These are phyloP conservation scores for Papilio elwesi DNA, from an alignment of 2,888 invertebrate species.

Conservation along the genomic window DNA sequence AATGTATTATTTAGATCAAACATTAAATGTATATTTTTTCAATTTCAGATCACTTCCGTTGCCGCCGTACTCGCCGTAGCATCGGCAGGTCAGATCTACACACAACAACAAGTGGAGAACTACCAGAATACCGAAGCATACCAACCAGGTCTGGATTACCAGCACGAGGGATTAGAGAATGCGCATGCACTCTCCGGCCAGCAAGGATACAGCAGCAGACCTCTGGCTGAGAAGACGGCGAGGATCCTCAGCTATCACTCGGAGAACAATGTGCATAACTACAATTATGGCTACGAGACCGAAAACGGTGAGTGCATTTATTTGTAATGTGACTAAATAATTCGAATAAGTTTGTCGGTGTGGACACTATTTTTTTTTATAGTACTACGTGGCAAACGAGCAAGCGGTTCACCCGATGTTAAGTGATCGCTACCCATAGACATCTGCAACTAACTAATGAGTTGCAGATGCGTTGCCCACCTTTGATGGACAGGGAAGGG, in stretches of 20 bases:
- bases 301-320: constrained; percentile 80
- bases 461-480: too few relatives aligned
- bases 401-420: too few relatives aligned
- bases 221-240: constrained; percentile 58
- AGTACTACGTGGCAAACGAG: too few relatives aligned
- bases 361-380: too few relatives aligned
- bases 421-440: too few relatives aligned
- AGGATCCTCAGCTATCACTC: constrained; percentile 62
- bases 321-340: not conserved
- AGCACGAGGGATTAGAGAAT: constrained; percentile 58
- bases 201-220: constrained; percentile 47
- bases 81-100: constrained; percentile 62
- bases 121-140: constrained; percentile 56
- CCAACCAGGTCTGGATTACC: constrained; percentile 62
- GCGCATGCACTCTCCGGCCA: constrained; percentile 48
- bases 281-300: constrained; percentile 84
- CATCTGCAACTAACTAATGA: too few relatives aligned
- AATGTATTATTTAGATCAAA: not conserved
- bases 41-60: constrained; percentile 60
- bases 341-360: too few relatives aligned
- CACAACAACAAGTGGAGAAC: constrained; percentile 46
- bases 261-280: constrained; percentile 65
- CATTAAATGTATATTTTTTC: constrained; percentile 20
- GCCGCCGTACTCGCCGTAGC: constrained; percentile 63
- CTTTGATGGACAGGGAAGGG: too few relatives aligned